These are phyloP conservation scores for Centroberyx gerrardi DNA, from an alignment of 2,797 vertebrate genomes.

Conservation along the genomic window DNA sequence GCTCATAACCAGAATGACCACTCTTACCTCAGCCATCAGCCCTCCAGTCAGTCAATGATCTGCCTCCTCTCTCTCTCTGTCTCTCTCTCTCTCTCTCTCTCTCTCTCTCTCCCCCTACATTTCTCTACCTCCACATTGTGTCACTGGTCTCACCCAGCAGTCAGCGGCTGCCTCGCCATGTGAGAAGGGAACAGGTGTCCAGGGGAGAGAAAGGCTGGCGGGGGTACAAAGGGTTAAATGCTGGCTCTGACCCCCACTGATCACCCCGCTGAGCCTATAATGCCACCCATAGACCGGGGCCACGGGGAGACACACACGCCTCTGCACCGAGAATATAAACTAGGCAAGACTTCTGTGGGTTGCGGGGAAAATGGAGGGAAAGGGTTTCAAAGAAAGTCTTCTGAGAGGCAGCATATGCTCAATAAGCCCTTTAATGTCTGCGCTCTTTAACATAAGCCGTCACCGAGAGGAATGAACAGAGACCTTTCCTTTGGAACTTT, in stretches of 20 bases:
- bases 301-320: conserved; percentile 54
- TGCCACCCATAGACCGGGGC: conserved; percentile 72
- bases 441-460: conserved; percentile 62
- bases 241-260: conserved; percentile 73
- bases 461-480: conserved; percentile 46
- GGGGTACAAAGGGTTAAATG: conserved; percentile 77
- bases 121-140: conserved; percentile 1
- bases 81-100: conserved; percentile 2
- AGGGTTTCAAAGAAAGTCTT: conserved; percentile 74
- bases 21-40: conserved; percentile 1
- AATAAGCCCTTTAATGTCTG: conserved; percentile 71
- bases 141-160: conserved; percentile 40
- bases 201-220: conserved; percentile 53
- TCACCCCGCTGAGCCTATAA: conserved; percentile 77
- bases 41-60: neutral
- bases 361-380: conserved; percentile 37
- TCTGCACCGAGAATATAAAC: conserved; percentile 76
- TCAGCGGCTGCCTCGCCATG: conserved; percentile 28
- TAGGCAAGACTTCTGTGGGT: conserved; percentile 50
- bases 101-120: conserved; percentile 15
- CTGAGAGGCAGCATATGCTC: conserved; percentile 71
- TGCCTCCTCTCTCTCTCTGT: neutral
- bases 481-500: conserved; percentile 38
- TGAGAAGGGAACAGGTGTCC: conserved; percentile 73
- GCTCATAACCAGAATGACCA: neutral